A percentile compares a stretch with the other conserved stretches of the same genome.
phyloP scores from a whole-genome alignment of 2,888 invertebrate species.

The Dryomyza anilis region DNA sequence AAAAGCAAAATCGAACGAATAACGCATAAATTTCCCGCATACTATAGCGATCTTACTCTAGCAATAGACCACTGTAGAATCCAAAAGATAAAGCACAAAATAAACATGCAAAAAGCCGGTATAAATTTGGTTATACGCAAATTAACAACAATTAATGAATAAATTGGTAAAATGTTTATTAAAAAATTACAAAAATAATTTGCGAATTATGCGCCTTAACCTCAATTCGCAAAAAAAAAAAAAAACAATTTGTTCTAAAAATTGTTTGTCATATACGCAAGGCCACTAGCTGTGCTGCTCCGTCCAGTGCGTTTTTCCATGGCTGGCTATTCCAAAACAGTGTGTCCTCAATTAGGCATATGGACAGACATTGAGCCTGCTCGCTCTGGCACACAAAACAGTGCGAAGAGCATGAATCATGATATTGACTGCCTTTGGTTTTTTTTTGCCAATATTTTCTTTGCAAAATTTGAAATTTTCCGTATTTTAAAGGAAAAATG shows the following conservation, averaged over 20 bases:
- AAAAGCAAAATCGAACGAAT: too few relatives aligned
- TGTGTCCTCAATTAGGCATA: too few relatives aligned
- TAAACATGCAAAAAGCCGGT: background rate
- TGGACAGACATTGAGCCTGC: too few relatives aligned
- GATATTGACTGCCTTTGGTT: background rate
- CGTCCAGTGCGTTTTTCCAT: background rate
- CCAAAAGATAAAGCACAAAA: too few relatives aligned
- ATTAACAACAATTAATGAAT: background rate
- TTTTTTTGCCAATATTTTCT: background rate
- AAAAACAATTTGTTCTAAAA: slow-evolving; percentile 33
- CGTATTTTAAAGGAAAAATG: background rate
- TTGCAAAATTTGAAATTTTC: background rate
- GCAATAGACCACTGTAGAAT: too few relatives aligned
- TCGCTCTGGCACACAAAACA: too few relatives aligned
- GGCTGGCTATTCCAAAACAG: too few relatives aligned
- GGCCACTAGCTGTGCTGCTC: background rate
- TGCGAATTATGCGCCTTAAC: slow-evolving; percentile 31
- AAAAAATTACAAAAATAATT: background rate
- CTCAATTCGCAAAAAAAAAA: slow-evolving; percentile 23
- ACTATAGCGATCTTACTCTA: too few relatives aligned
- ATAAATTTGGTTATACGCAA: background rate
- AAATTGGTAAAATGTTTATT: background rate
- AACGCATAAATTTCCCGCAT: too few relatives aligned
- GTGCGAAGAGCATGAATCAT: slow-evolving; percentile 18
- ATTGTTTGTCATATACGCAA: slow-evolving; percentile 10